Base-by-base conservation (phyloP, 2,888 invertebrate species). In the Platerodrilus igneus region DNA sequence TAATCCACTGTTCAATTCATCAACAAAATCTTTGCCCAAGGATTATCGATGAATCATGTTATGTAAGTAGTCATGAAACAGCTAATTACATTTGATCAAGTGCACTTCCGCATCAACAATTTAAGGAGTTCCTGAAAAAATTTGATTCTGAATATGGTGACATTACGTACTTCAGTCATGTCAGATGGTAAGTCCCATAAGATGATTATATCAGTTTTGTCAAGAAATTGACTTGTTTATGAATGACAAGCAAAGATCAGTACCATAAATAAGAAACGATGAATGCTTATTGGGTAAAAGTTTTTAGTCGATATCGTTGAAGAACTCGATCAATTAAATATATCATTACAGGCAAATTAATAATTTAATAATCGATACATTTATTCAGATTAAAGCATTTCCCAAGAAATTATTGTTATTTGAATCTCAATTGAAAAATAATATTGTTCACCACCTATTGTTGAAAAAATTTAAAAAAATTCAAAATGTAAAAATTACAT, bases 51-150 rank as follows among this genome's bases (percentile, higher is more conserved):
- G 43, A 19, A 40, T 41, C 32, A 39, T 41, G 40, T 41, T 40
- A 43, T 43, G 43, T 29, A 43, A 29, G 41, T 42, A 27, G 40
- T 45, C 30, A 33, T 46, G 29, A 43, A 43, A 46, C 37, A 35
- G 33, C 28, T 50, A 19, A 46, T 45, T 45, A 37, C 37, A 46
- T 50, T 42, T 21, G 31, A 33, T 41, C 45, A 27, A 30, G 42
- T 37, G 31, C 44, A 37, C 39, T 50, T 45, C 41, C 37, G 29
- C 47, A 50, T 35, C 40, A 42, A 37, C 41, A 41, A 41, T 44
- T 50, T 36, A 30, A 30, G 27, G 19, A 36, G 32, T 36, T 36
- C 20, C 37, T n/a, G 30, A 37, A 37, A 20, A 30, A 37, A 37
- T 37, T 37, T 29, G 29, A 37, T 37, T 26, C 19, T 36, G 25